phyloP scores from a whole-genome alignment of 2,888 invertebrate species.

The Microplitis manilae region DNA sequence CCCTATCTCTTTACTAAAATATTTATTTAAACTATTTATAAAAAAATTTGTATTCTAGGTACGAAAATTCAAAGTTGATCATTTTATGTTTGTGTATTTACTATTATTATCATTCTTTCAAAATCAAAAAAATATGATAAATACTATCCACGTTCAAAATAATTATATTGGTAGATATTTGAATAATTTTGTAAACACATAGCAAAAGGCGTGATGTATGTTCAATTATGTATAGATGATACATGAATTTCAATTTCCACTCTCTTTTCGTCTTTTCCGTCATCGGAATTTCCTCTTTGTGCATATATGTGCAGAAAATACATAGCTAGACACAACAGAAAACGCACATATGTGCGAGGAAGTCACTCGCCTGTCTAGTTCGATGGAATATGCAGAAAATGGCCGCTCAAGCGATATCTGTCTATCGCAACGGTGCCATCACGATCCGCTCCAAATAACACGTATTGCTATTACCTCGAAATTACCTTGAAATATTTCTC shows the following conservation, averaged over 20 bases:
- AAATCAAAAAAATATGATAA: too few species aligned
- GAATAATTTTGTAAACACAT: not conserved
- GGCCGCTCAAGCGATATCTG: conserved; percentile 13
- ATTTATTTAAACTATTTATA: too few species aligned
- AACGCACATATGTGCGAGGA: conserved; percentile 7
- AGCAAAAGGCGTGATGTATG: not conserved
- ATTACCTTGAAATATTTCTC: not conserved
- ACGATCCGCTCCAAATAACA: conserved; percentile 12
- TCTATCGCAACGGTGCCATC: conserved; percentile 5
- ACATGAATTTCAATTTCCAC: conserved; percentile 37
- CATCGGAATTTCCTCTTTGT: not conserved
- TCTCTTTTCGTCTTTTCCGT: conserved; percentile 12
- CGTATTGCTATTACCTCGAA: not conserved
- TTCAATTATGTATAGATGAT: conserved; percentile 14
- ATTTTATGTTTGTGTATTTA: too few species aligned
- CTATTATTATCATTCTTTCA: too few species aligned
- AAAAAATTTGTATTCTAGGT: too few species aligned
- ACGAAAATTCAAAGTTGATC: too few species aligned
- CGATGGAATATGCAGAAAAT: conserved; percentile 22
- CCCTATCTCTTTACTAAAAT: too few species aligned
- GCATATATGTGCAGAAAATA: not conserved
- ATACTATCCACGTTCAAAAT: too few species aligned
- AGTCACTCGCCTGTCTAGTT: conserved; percentile 23
- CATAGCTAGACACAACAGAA: not conserved
- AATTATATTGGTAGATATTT: not conserved